Evolutionary conservation across 2,113 vertebrate species (phyloP), one percentile per base, ranked within the genome.

Genomic region (Stomatorhinus ivindoensis): DNA sequence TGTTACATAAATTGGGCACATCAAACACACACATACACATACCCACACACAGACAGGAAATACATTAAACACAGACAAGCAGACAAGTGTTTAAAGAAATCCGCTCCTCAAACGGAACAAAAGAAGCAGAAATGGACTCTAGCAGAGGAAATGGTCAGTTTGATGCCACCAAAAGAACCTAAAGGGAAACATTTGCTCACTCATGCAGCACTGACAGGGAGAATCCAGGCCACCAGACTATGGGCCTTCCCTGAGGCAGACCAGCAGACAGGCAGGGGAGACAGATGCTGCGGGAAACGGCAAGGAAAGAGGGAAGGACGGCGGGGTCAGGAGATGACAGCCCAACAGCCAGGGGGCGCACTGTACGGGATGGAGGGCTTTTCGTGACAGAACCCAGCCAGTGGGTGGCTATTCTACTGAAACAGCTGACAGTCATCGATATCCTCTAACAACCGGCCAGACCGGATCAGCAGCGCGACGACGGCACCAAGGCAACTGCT

Each of bases 151-250:
- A 51, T 55, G 88, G 91, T 91, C 76, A 88, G 87, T 91, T 93
- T 88, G 89, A 5, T 42, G 35, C 10, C 85, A 91, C 19, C 46
- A 92, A 73, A 87, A 73, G 89, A 91, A 87, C 89, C 89, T 85
- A 90, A 90, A 73, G 69, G 46, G 86, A 27, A 90, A 87, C 82
- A 90, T 88, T 87, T 83, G 92, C 88, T 89, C 91, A 31, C 31
- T 93, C 94, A 95, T 95, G 95, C 94, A 94, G 92, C 47, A 42
- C 42, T 88, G 86, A 91, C 87, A 92, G 92, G 92, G 94, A 91
- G 93, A 83, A 91, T 90, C 0, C 61, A 76, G 90, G 91, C 51
- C 19, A 90, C 90, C 80, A 88, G 91, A 53, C 90, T 91, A 87
- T 65, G 88, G 47, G 65, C 88, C 87, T 55, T 31, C 42, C 82